Evolutionary conservation across 2,797 vertebrate species (phyloP).

Genomic region (Gymnocypris eckloni): DNA sequence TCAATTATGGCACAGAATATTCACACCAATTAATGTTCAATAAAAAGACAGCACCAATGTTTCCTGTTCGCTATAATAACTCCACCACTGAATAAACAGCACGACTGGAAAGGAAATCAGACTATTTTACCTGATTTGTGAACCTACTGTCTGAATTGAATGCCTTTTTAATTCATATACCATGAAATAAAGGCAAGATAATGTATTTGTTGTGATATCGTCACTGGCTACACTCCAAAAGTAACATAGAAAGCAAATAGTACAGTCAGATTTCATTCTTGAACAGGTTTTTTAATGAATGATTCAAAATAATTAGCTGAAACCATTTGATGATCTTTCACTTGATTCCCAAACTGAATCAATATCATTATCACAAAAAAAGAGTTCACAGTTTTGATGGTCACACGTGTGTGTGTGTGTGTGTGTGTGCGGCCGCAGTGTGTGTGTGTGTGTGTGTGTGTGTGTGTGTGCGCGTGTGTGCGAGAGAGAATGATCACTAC

Average conservation of each 20-base stretch:
- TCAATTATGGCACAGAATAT: background rate
- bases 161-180: background rate
- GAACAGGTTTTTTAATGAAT: background rate
- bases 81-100: background rate
- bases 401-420: too few relatives aligned
- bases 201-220: background rate
- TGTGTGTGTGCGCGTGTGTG: too few relatives aligned
- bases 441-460: too few relatives aligned
- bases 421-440: too few relatives aligned
- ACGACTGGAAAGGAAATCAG: background rate
- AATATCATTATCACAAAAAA: too few relatives aligned
- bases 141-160: background rate
- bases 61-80: background rate
- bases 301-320: background rate
- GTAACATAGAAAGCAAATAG: background rate
- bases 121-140: background rate
- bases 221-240: background rate
- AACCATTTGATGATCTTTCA: background rate
- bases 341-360: background rate
- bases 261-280: background rate
- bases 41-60: conserved; percentile 9
- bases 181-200: background rate
- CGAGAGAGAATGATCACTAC: background rate
- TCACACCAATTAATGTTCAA: conserved; percentile 22
- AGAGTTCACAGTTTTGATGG: background rate